Percentiles rank a stretch among this genome's conserved stretches.
These are phyloP conservation scores for Hololepta plana DNA, from an alignment of 2,888 invertebrate genomes.

Conservation along the genomic window DNA sequence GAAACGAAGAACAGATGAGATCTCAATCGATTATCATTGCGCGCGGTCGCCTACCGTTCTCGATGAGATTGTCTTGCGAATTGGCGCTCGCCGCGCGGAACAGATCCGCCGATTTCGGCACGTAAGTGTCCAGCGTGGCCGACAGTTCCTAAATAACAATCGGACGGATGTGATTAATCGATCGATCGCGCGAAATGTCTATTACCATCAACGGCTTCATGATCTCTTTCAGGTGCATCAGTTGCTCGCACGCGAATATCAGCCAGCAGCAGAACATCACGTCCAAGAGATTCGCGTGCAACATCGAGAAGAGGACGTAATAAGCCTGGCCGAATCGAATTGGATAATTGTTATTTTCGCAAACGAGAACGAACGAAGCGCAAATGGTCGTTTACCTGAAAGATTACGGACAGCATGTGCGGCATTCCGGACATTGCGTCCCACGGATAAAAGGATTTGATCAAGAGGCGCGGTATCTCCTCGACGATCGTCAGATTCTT, in stretches of 20 bases:
- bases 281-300: constrained; percentile 39
- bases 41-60: constrained; percentile 15
- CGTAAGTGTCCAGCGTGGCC: constrained; percentile 61
- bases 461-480: constrained; percentile 50
- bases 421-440: constrained; percentile 49
- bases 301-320: constrained; percentile 25
- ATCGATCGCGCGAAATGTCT: not conserved
- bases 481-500: constrained; percentile 48
- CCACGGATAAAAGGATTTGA: constrained; percentile 68
- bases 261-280: constrained; percentile 72
- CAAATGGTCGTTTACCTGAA: constrained; percentile 35
- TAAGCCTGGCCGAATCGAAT: constrained; percentile 18
- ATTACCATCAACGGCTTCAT: constrained; percentile 64
- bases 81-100: constrained; percentile 39
- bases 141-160: constrained; percentile 40
- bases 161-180: not conserved
- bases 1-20: not conserved
- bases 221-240: constrained; percentile 70
- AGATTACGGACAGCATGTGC: constrained; percentile 45
- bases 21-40: not conserved
- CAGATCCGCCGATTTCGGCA: constrained; percentile 51
- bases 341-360: not conserved
- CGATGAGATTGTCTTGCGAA: constrained; percentile 18
- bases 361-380: not conserved
- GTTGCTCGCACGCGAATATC: constrained; percentile 70